Base-by-base conservation (phyloP, 2,113 vertebrate genomes). In the Takifugu flavidus region DNA sequence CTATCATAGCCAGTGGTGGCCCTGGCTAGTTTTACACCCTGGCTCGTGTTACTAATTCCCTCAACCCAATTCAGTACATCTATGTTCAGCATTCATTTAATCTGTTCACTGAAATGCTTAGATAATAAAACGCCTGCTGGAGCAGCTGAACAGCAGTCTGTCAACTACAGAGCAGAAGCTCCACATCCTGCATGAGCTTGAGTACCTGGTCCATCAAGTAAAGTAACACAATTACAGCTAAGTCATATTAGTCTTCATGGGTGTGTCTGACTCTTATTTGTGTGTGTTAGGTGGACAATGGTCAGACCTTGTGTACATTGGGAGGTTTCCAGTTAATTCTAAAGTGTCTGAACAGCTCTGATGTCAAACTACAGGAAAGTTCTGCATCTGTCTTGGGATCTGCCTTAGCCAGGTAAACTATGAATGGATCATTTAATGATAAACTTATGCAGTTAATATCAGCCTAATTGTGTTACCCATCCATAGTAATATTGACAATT, bases 371-470 rank as follows among this genome's bases (percentile, higher is more conserved):
- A 58, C 95, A 94, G 85, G 93, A 97, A 45, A 90, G 85, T 0
- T 86, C 93, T 27, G 95, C 96, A 0, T 96, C 98, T 5, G 95
- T 98, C 8, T 77, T 98, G 65, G 96, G 96, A 45, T 95, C 96
- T 0, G 95, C 96, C 0, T 76, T 94, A 59, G 89, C 96, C 78
- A 93, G 94, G 96, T 95, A 80, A 7, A 14, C 45, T 34, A 14
- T 47, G 12, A 3, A 5, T 14, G 12, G 15, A 4, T 4, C 15
- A 20, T 20, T 20, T 20, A 20, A 20, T 46, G 13, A 14, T 47
- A 13, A 47, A n/a, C 45, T 47, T 5, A 14, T n/a, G 13, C 14
- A 6, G 27, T 28, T 52, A 1, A 13, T 12, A 53, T 29, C 12
- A 14, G 26, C 13, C 51, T 15, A 7, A 1, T 31, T n/a, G 13